phyloP scores from a whole-genome alignment of 2,888 invertebrate genomes.

The Malacosoma neustria region DNA sequence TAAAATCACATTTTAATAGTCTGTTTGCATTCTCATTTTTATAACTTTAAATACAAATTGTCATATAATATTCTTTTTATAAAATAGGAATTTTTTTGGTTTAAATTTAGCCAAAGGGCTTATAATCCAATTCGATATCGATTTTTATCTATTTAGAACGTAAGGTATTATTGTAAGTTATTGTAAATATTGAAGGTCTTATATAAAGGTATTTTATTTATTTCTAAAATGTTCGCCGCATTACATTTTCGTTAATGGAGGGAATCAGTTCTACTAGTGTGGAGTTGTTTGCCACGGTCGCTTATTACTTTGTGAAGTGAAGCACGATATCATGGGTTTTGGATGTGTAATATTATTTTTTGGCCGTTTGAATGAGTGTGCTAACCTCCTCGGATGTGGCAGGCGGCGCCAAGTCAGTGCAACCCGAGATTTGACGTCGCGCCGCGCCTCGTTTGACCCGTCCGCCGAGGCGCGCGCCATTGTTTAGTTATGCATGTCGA shows the following conservation, averaged over 20 bases:
- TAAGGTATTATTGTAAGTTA: no score
- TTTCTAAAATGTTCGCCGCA: not conserved
- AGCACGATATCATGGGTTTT: slow-evolving; percentile 42
- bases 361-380: slow-evolving; percentile 43
- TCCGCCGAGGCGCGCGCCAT: slow-evolving; percentile 48
- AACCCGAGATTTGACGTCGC: slow-evolving; percentile 64
- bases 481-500: slow-evolving; percentile 52
- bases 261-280: slow-evolving; percentile 27
- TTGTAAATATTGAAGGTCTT: no score
- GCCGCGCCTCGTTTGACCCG: slow-evolving; percentile 67
- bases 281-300: slow-evolving; percentile 46
- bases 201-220: no score
- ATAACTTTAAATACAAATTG: no score
- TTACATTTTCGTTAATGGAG: slow-evolving; percentile 1
- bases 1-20: no score
- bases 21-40: no score
- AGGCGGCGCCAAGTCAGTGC: slow-evolving; percentile 60
- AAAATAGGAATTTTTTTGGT: no score
- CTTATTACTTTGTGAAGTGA: slow-evolving; percentile 55
- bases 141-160: no score
- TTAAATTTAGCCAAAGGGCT: no score
- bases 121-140: no score
- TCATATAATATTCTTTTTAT: no score
- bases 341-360: slow-evolving; percentile 43
- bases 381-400: slow-evolving; percentile 53